Evolutionary conservation across 2,888 invertebrate genomes (phyloP), one percentile per base, ranked within the genome.

Genomic region (Aelia acuminata): DNA sequence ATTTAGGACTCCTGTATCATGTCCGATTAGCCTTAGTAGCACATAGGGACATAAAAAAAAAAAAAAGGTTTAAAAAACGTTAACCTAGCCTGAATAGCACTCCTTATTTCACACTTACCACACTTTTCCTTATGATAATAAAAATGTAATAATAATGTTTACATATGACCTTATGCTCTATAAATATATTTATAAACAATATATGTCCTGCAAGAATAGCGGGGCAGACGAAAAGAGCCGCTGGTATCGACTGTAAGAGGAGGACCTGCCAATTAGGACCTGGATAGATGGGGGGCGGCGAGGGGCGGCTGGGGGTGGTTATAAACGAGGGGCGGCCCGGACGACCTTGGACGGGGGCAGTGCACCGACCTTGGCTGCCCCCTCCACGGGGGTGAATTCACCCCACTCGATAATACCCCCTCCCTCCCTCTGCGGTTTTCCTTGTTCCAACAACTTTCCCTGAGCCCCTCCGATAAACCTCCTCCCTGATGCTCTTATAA

Each of bases 381-480:
- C 80, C 63, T 35, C 63, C 63, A 31, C 43, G 80, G 80, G 80
- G 80, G 80, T 80, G 80, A 43, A 43, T 43, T 80, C 80, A 43
- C 80, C 43, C 80, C 80, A 80, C 80, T 75, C 75, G 75, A 75
- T 75, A 75, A 75, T 75, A 75, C 75, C 7, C 75, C 31, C 75
- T 39, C 80, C 43, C 80, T 39, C 80, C 43, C 80, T 39, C 43
- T 80, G 80, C 80, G 80, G 80, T 80, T 80, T 80, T 80, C 80
- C 80, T 80, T 80, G 11, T 80, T 80, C 80, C 13, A 43, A 11
- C 80, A 80, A 80, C 80, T 80, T 80, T 80, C 80, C 80, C 80
- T 43, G 22, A 39, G n/a, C 80, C 4, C 43, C 20, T 35, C 43
- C n/a, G 43, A 43, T 47, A 43, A 43, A 80, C 43, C 43, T 43